These are phyloP conservation scores for Pseudorhombus dupliciocellatus DNA, from an alignment of 2,113 vertebrate genomes.

Conservation along the genomic window DNA sequence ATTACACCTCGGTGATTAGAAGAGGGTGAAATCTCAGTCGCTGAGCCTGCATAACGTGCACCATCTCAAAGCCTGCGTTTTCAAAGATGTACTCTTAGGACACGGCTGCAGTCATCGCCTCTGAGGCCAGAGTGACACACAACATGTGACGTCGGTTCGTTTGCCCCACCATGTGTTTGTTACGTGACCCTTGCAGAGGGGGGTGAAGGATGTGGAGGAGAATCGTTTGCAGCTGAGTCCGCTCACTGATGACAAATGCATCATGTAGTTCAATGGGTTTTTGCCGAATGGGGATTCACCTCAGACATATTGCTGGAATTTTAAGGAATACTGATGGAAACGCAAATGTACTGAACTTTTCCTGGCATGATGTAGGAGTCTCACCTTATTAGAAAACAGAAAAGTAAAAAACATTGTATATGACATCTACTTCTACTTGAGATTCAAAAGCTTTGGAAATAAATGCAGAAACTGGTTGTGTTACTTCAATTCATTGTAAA, in stretches of 20 bases:
- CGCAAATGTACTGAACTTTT: too few relatives aligned
- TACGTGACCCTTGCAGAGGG: conserved; percentile 8
- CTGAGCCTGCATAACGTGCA: conserved; percentile 34
- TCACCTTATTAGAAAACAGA: too few relatives aligned
- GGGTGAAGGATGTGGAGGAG: not conserved
- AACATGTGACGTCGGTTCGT: conserved; percentile 10
- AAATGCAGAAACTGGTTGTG: not conserved
- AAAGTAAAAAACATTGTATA: too few relatives aligned
- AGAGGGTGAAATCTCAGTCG: conserved; percentile 57
- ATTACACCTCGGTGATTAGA: conserved; percentile 66
- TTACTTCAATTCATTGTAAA: not conserved
- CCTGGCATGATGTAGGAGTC: too few relatives aligned
- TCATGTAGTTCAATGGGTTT: conserved; percentile 61
- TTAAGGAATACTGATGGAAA: too few relatives aligned
- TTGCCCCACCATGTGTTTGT: conserved; percentile 9
- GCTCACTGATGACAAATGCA: conserved; percentile 57
- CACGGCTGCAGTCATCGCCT: conserved; percentile 56
- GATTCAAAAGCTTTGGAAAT: too few relatives aligned
- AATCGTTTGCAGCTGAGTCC: conserved; percentile 17
- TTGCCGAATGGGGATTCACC: conserved; percentile 18
- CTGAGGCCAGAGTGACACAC: not conserved
- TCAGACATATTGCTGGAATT: too few relatives aligned
- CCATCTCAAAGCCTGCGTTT: conserved; percentile 41
- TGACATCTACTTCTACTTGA: too few relatives aligned
- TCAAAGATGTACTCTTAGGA: conserved; percentile 48